A percentile compares a stretch with the other conserved stretches of the same genome.
phyloP scores from a whole-genome alignment of 2,888 invertebrate genomes.

The Ichneumon xanthorius region DNA sequence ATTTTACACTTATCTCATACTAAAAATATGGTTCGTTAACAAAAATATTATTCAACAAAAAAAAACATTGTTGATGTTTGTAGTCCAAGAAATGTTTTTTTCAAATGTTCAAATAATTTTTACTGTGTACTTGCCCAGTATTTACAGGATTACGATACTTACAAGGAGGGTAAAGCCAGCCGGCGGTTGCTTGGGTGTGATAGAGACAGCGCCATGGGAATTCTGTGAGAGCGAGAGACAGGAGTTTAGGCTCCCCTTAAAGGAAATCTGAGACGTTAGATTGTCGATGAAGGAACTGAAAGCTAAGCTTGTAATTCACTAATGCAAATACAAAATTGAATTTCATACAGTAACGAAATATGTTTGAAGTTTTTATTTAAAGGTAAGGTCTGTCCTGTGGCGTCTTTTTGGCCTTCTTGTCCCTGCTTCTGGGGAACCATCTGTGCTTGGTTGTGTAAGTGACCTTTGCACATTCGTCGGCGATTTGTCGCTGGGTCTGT shows the following conservation, averaged over 20 bases:
- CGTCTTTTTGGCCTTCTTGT: conserved; percentile 90
- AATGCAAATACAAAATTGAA: background rate
- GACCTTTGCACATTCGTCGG: conserved; percentile 90
- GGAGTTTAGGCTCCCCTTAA: background rate
- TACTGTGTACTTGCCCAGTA: too few species aligned
- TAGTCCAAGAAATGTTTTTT: too few species aligned
- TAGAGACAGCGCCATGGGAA: too few species aligned
- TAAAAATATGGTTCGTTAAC: too few species aligned
- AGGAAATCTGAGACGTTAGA: background rate
- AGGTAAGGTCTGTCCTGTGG: conserved; percentile 85
- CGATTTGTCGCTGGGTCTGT: conserved; percentile 88
- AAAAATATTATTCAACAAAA: too few species aligned
- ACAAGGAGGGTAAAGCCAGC: too few species aligned
- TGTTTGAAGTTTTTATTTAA: conserved; percentile 84
- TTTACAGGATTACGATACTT: background rate
- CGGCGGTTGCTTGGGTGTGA: too few species aligned
- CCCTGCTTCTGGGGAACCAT: conserved; percentile 92
- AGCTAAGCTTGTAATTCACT: background rate
- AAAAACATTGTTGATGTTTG: too few species aligned
- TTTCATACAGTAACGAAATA: conserved; percentile 68
- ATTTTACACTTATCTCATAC: too few species aligned
- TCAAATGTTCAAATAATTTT: too few species aligned
- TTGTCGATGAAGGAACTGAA: background rate
- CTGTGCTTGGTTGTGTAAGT: conserved; percentile 93
- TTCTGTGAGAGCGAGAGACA: conserved; percentile 70